These are phyloP conservation scores for Himalopsyche phryganea DNA, from an alignment of 1,140 invertebrate genomes.

Conservation along the genomic window DNA sequence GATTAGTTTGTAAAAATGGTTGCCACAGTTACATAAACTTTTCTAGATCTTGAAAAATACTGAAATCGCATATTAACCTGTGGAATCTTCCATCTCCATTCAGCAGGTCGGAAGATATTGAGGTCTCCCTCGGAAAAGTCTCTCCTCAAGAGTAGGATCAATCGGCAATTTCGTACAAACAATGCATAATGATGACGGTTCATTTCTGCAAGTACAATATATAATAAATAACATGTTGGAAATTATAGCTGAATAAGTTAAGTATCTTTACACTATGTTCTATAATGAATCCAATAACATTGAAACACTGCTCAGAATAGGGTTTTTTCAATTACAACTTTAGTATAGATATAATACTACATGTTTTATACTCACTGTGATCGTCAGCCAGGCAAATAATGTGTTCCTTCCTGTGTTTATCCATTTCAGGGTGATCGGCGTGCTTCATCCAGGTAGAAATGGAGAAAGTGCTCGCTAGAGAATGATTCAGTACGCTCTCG, in stretches of 20 bases:
- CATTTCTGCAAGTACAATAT: constrained; percentile 73
- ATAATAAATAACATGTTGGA: neutral
- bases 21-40: no score
- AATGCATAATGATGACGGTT: constrained; percentile 97
- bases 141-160: constrained; percentile 87
- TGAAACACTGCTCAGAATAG: no score
- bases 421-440: constrained; percentile 62
- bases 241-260: neutral
- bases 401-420: constrained; percentile 91
- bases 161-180: constrained; percentile 93
- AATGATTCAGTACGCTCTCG: constrained; percentile 68
- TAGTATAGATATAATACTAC: no score
- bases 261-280: neutral
- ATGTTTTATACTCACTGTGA: constrained; percentile 84
- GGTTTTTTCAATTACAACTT: no score
- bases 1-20: no score
- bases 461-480: constrained; percentile 76
- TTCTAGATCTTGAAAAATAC: no score
- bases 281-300: no score
- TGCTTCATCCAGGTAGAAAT: constrained; percentile 93
- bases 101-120: constrained; percentile 94
- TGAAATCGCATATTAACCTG: no score
- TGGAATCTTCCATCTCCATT: constrained; percentile 93
- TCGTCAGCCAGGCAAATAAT: constrained; percentile 94
- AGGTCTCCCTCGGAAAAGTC: constrained; percentile 91